A percentile compares a stretch with the other conserved stretches of the same genome.
These are phyloP conservation scores for Rhynchopsitta pachyrhyncha DNA, from an alignment of 2,113 vertebrate species.

Conservation along the genomic window DNA sequence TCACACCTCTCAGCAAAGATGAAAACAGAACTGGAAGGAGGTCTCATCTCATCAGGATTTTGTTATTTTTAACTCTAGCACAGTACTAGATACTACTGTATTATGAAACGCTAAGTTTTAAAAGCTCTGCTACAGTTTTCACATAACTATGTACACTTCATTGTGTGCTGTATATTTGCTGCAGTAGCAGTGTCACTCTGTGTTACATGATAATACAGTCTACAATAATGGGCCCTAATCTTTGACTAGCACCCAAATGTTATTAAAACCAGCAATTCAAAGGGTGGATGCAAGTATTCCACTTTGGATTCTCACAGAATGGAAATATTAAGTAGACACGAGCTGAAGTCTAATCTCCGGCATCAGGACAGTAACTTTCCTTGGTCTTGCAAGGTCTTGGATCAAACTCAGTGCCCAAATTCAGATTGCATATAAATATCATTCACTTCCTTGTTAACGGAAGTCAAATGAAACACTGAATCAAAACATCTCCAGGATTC, in stretches of 20 bases:
- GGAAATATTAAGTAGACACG: neutral
- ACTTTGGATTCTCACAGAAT: neutral
- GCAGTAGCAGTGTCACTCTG: neutral
- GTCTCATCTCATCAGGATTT: slow-evolving; percentile 16
- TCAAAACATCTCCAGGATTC: neutral
- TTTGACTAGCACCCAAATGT: neutral
- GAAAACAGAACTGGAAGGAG: slow-evolving; percentile 51
- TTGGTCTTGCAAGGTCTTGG: neutral
- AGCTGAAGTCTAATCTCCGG: neutral
- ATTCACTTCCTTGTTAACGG: neutral
- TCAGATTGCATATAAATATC: neutral
- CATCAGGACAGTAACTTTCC: neutral
- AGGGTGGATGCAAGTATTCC: neutral
- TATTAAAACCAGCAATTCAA: neutral
- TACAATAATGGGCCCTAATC: neutral
- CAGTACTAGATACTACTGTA: neutral
- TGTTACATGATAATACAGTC: neutral
- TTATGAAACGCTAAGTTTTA: neutral
- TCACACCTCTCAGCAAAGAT: slow-evolving; percentile 34
- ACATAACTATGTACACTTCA: neutral
- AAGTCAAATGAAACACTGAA: neutral
- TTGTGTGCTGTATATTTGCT: neutral
- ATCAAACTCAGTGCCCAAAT: neutral
- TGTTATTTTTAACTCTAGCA: slow-evolving; percentile 36
- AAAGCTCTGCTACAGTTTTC: neutral